phyloP scores from a whole-genome alignment of 2,113 vertebrate species.

The Aegithalos caudatus region DNA sequence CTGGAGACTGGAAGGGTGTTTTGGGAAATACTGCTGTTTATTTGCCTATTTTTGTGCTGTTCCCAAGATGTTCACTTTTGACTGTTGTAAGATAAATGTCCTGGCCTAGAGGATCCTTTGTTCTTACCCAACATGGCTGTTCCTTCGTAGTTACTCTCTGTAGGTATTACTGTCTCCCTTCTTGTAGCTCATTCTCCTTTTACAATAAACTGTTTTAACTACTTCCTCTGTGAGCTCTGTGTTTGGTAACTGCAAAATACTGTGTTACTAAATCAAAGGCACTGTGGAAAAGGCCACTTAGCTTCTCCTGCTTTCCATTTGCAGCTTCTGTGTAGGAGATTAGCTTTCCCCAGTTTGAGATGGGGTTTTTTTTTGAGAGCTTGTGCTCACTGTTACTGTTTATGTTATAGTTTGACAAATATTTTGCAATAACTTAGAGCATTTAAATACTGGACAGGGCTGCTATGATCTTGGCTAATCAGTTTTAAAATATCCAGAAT shows the following conservation, averaged over 20 bases:
- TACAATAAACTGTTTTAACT: not conserved
- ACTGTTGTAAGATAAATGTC: not conserved
- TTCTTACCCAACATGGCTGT: not conserved
- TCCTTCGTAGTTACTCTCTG: not conserved
- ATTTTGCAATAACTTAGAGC: not conserved
- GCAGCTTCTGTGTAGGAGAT: not conserved
- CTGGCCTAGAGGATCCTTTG: not conserved
- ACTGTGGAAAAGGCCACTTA: not conserved
- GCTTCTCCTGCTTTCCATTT: not conserved
- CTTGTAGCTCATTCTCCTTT: not conserved
- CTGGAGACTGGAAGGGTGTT: not conserved
- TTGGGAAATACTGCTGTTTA: not conserved
- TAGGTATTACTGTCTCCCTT: not conserved
- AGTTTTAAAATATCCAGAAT: not conserved
- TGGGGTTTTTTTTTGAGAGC: not conserved
- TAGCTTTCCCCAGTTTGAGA: not conserved
- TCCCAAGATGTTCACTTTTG: not conserved
- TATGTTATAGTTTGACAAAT: not conserved
- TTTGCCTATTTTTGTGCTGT: not conserved
- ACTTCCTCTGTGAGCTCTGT: not conserved
- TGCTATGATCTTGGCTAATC: fast-evolving
- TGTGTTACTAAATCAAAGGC: not conserved
- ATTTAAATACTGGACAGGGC: not conserved
- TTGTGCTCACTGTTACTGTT: not conserved
- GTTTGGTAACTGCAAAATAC: not conserved